Conservation (phyloP, 2,888 invertebrate species). For the Oxytorus armatus region DNA sequence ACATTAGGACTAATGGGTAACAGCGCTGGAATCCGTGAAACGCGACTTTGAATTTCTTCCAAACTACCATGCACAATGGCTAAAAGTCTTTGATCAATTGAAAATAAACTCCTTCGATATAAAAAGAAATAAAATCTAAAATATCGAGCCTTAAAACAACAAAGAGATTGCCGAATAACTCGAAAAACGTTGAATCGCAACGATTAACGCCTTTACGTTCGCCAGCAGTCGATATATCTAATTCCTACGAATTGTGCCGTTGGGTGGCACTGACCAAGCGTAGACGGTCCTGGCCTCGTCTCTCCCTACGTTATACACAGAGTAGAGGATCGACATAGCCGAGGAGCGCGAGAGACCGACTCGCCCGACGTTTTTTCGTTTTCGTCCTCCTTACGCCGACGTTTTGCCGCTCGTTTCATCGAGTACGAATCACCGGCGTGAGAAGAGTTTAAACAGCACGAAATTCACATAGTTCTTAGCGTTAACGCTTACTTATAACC, state of each 20-base stretch:
- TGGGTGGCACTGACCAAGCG: conserved; percentile 38
- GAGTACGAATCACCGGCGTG: no score
- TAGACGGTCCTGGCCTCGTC: conserved; percentile 69
- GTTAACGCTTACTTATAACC: no score
- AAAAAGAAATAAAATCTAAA: no score
- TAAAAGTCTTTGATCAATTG: background rate
- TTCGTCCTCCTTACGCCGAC: conserved; percentile 17
- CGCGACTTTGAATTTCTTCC: no score
- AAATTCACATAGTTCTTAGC: no score
- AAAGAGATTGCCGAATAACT: no score
- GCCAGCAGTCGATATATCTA: background rate
- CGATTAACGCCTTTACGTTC: no score
- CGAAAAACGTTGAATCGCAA: no score
- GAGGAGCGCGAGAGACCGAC: conserved; percentile 31
- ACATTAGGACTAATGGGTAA: no score
- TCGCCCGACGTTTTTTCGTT: conserved; percentile 7
- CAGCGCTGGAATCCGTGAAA: no score
- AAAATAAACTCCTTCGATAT: conserved; percentile 1
- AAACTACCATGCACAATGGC: no score
- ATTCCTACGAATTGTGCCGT: conserved; percentile 20
- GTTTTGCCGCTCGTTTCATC: conserved; percentile 50
- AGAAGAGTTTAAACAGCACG: conserved; percentile 34
- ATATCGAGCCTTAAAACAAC: no score
- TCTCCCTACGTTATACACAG: conserved; percentile 59
- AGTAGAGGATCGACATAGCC: conserved; percentile 23